Evolutionary conservation across 1,140 invertebrate genomes (phyloP).

Genomic region (Drosophila jambulina): DNA sequence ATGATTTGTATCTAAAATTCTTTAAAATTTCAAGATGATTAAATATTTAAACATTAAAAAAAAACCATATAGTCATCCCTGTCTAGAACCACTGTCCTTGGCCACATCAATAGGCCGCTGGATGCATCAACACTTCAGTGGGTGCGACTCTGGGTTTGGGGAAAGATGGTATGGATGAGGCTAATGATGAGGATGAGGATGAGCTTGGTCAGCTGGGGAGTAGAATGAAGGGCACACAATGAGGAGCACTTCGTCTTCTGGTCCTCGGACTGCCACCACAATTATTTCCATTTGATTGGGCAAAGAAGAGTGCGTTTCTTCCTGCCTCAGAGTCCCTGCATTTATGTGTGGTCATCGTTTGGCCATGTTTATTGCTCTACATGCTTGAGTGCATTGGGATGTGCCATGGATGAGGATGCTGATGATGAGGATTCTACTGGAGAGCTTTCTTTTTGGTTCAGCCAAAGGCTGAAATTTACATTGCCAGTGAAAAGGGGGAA

Average conservation of each 20-base stretch:
- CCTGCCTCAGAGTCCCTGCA: slow-evolving; percentile 46
- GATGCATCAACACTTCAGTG: slow-evolving; percentile 81
- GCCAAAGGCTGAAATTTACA: slow-evolving; percentile 27
- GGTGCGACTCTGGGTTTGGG: slow-evolving; percentile 43
- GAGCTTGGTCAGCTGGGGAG: slow-evolving; percentile 32
- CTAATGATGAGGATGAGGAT: not conserved
- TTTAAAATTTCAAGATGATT: not conserved
- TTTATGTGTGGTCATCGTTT: slow-evolving; percentile 71
- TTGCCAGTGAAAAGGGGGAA: not conserved
- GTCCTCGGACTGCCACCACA: slow-evolving; percentile 64
- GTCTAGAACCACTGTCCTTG: slow-evolving; percentile 16
- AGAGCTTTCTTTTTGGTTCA: slow-evolving; percentile 33
- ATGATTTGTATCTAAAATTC: too few species aligned
- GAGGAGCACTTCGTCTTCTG: slow-evolving; percentile 66
- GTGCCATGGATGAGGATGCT: not conserved
- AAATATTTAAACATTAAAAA: not conserved
- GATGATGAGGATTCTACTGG: slow-evolving; percentile 28
- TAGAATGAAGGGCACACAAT: slow-evolving; percentile 45
- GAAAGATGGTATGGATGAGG: not conserved
- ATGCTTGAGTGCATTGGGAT: slow-evolving; percentile 72
- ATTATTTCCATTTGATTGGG: slow-evolving; percentile 83
- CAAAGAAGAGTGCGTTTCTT: slow-evolving; percentile 77
- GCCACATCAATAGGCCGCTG: slow-evolving; percentile 67
- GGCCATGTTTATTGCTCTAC: slow-evolving; percentile 76
- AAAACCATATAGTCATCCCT: slow-evolving; percentile 1